A percentile compares a stretch with the other conserved stretches of the same genome.
These are phyloP conservation scores for Ahaetulla prasina DNA, from an alignment of 2,113 vertebrate genomes.

Conservation along the genomic window DNA sequence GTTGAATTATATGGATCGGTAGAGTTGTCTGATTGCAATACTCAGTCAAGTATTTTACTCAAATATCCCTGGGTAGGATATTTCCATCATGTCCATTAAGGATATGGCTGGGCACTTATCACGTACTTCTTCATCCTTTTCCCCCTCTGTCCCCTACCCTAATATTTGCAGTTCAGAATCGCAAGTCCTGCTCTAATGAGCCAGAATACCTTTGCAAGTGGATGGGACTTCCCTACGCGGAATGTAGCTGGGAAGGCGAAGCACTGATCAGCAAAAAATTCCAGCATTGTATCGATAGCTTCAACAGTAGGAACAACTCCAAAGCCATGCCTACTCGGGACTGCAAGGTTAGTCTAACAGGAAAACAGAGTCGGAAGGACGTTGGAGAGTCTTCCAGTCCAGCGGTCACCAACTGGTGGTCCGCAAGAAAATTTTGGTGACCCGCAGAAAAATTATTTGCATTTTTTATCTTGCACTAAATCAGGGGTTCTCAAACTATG, in stretches of 20 bases:
- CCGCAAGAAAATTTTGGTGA: no score
- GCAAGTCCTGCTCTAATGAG: slow-evolving; percentile 84
- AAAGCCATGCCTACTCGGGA: slow-evolving; percentile 93
- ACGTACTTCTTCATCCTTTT: no score
- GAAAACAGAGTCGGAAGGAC: background rate
- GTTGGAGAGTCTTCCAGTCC: background rate
- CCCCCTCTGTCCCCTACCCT: fast-evolving
- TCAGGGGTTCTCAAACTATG: no score
- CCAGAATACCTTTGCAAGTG: slow-evolving; percentile 96
- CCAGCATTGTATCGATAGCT: slow-evolving; percentile 85
- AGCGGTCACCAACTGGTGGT: no score
- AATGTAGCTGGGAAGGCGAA: slow-evolving; percentile 97
- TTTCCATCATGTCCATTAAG: background rate
- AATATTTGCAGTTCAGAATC: slow-evolving; percentile 78
- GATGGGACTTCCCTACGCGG: slow-evolving; percentile 95
- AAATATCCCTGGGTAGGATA: background rate
- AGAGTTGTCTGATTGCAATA: background rate
- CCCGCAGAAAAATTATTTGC: no score
- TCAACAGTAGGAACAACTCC: slow-evolving; percentile 82
- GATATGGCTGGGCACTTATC: background rate
- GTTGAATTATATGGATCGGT: background rate
- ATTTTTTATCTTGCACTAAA: no score
- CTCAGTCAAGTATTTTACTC: background rate
- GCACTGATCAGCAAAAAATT: slow-evolving; percentile 92
- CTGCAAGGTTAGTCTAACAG: slow-evolving; percentile 80